phyloP scores from a whole-genome alignment of 2,113 vertebrate genomes.

The Petaurus breviceps region DNA sequence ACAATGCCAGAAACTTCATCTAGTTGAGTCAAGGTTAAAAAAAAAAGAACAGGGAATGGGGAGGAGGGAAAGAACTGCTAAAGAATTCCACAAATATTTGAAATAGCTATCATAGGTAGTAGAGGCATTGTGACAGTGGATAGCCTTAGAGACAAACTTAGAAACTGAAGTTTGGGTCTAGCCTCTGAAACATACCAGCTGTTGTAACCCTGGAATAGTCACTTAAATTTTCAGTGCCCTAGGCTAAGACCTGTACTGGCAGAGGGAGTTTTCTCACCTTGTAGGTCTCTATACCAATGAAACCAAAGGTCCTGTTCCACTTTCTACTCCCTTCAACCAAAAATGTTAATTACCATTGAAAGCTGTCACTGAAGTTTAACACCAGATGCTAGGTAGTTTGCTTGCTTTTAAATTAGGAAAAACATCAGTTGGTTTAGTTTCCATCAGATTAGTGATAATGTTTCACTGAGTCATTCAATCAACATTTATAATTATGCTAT shows the following conservation, averaged over 20 bases:
- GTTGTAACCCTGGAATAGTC: not conserved
- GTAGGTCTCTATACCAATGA: not conserved
- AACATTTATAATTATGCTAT: not conserved
- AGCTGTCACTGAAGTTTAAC: not conserved
- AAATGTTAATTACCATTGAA: constrained; percentile 17
- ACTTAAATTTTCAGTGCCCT: not conserved
- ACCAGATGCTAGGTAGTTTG: not conserved
- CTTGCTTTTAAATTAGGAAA: not conserved
- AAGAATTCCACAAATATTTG: not conserved
- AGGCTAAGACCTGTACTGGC: not conserved
- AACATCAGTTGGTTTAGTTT: not conserved
- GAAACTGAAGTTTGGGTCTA: not conserved
- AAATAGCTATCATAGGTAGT: not conserved
- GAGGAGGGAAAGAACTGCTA: not conserved
- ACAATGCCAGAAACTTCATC: not conserved
- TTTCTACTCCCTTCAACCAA: not conserved
- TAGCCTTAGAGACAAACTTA: not conserved
- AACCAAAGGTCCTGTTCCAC: not conserved
- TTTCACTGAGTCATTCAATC: not conserved
- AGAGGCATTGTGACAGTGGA: not conserved
- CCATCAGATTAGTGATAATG: not conserved
- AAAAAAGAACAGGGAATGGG: not conserved
- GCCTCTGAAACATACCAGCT: not conserved
- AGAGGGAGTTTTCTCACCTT: not conserved
- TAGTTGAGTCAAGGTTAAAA: not conserved